Base-by-base conservation (phyloP, 2,797 vertebrate species). In the Hoplostethus atlanticus region DNA sequence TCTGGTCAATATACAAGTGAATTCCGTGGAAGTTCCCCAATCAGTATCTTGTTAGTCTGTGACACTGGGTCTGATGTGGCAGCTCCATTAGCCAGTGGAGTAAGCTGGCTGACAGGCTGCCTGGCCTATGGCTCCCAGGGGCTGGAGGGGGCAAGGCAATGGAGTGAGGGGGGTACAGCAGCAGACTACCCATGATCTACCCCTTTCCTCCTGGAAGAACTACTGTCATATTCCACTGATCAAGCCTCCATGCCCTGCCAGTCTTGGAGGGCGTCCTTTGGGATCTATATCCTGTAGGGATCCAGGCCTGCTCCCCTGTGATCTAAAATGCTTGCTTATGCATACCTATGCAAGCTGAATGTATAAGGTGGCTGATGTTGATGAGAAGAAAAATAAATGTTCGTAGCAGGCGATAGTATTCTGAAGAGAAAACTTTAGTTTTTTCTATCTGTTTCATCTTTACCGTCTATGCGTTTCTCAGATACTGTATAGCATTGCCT, bases 41-140 rank as follows among this genome's bases (percentile, higher is more conserved):
- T 94, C 92, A 93, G 86, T 90, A 91, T 88, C 93, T 92, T 87
- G 87, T 93, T 94, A 91, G 91, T 68, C 83, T 66, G 74, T 85
- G 84, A 86, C 90, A 92, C 86, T 69, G 48, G 73, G 79, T 73
- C 88, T 87, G 85, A 92, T 89, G 91, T 92, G 91, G 91, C 92
- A 92, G 91, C 88, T 93, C 90, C 85, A 93, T 95, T 94, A 94
- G 89, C 86, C 88, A 86, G 80, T 66, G 90, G 84, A 87, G 81
- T 83, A 68, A 77, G 87, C 85, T 83, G 71, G 73, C 85, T 92
- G 90, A 93, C 89, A 89, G 83, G 76, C 85, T 73, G 62, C 69
- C 50, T 65, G 73, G 74, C 77, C 85, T 66, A 38, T 10, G 57
- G 73, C 73, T 89, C 87, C 87, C 85, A 52, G 71, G 80, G 79